A percentile compares a stretch with the other conserved stretches of the same genome.
Conservation (phyloP, 2,888 invertebrate genomes). For the Automeris io region DNA sequence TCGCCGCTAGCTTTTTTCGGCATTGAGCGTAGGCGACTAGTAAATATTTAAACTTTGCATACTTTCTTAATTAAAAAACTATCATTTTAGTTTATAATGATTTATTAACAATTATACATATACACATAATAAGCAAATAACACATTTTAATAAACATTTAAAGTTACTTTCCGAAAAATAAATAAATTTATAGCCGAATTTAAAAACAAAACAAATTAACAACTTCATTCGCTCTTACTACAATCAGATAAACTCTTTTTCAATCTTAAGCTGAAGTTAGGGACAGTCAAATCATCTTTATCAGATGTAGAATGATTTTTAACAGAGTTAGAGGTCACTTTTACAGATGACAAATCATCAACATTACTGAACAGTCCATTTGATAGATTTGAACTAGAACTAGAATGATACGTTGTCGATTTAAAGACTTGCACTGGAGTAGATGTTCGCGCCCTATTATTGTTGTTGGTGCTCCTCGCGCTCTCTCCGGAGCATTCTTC, state of each 20-base stretch:
- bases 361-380: constrained; percentile 70
- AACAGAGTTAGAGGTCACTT: constrained; percentile 60
- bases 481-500: constrained; percentile 45
- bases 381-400: constrained; percentile 65
- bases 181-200: constrained; percentile 17
- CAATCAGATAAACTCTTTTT: constrained; percentile 49
- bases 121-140: constrained; percentile 12
- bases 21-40: too few relatives aligned
- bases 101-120: constrained; percentile 15
- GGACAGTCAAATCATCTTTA: constrained; percentile 68
- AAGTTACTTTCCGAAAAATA: constrained; percentile 9
- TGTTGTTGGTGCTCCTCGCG: constrained; percentile 32
- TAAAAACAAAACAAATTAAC: constrained; percentile 17
- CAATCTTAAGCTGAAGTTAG: constrained; percentile 60
- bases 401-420: constrained; percentile 60
- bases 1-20: too few relatives aligned
- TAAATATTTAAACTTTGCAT: too few relatives aligned
- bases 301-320: constrained; percentile 66
- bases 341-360: constrained; percentile 77
- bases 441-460: constrained; percentile 68
- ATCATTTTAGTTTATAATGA: too few relatives aligned
- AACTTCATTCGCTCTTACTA: constrained; percentile 56
- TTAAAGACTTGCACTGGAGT: constrained; percentile 75
- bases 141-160: constrained; percentile 14
- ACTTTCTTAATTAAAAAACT: too few relatives aligned